A percentile compares a stretch with the other conserved stretches of the same genome.
Conservation (phyloP, 2,888 invertebrate genomes). For the Isoperla grammatica region DNA sequence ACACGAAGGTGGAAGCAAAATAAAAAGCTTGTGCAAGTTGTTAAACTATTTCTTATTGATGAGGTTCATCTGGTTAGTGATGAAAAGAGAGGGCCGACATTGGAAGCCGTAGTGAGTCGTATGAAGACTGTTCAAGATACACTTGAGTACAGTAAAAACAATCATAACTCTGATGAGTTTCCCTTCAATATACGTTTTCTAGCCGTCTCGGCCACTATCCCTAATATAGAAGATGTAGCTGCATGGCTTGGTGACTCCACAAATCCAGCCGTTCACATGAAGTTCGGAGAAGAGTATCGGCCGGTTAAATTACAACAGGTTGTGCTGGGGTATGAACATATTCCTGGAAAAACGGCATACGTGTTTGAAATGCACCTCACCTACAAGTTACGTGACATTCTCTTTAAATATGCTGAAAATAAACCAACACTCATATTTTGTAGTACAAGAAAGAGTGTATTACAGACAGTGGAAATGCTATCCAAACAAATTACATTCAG, state of each 20-base stretch:
- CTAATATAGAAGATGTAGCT: constrained; percentile 70
- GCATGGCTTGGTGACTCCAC: constrained; percentile 57
- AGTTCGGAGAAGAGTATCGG: constrained; percentile 62
- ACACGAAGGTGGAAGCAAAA: constrained; percentile 70
- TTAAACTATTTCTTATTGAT: constrained; percentile 66
- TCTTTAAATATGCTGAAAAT: constrained; percentile 62
- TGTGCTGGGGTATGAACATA: constrained; percentile 62
- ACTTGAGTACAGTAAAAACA: constrained; percentile 19
- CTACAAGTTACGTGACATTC: constrained; percentile 63
- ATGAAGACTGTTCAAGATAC: constrained; percentile 66
- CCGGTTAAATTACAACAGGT: constrained; percentile 68
- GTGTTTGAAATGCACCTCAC: constrained; percentile 72
- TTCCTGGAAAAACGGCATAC: constrained; percentile 54
- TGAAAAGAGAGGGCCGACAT: constrained; percentile 61
- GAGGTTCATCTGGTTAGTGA: constrained; percentile 76
- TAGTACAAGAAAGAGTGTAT: constrained; percentile 67
- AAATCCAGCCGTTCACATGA: constrained; percentile 49
- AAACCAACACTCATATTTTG: constrained; percentile 73
- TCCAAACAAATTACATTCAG: constrained; percentile 54
- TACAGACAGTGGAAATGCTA: constrained; percentile 60
- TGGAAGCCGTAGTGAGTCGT: constrained; percentile 73
- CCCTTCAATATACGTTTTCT: constrained; percentile 51
- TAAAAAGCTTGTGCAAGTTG: constrained; percentile 52
- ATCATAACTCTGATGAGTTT: background rate
- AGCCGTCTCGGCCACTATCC: constrained; percentile 73